Percentiles rank a stretch among this genome's conserved stretches.
phyloP scores from a whole-genome alignment of 2,113 vertebrate genomes.

The Rutilus rutilus region DNA sequence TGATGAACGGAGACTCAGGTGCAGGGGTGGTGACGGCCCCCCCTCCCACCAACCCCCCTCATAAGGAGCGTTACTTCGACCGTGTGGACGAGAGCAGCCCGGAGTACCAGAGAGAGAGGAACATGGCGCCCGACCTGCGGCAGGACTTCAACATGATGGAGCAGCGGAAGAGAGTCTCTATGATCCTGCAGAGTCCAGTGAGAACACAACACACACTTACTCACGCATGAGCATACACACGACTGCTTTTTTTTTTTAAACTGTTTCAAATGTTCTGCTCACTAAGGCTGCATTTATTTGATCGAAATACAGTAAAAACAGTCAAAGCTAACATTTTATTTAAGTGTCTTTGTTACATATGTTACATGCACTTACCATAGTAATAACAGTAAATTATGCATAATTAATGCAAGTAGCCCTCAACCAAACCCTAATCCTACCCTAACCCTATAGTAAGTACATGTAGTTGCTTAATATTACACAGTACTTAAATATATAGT shows the following conservation, averaged over 20 bases:
- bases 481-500: too few relatives aligned
- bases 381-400: too few relatives aligned
- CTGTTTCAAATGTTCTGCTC: neutral
- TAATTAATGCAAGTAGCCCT: too few relatives aligned
- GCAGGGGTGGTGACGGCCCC: slow-evolving; percentile 96
- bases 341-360: too few relatives aligned
- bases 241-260: neutral
- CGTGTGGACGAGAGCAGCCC: slow-evolving; percentile 95
- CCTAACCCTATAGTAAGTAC: too few relatives aligned
- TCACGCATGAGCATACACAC: neutral
- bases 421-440: too few relatives aligned
- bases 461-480: too few relatives aligned
- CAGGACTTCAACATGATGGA: slow-evolving; percentile 99
- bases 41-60: slow-evolving; percentile 91
- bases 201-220: slow-evolving; percentile 60
- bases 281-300: neutral
- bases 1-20: slow-evolving; percentile 95
- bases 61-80: slow-evolving; percentile 98
- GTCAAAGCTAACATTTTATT: too few relatives aligned
- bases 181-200: slow-evolving; percentile 98
- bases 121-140: slow-evolving; percentile 97
- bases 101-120: slow-evolving; percentile 94
- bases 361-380: too few relatives aligned
- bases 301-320: neutral
- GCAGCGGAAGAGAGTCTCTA: slow-evolving; percentile 97